These are phyloP conservation scores for Aphyosemion australe DNA, from an alignment of 2,113 vertebrate species.

Conservation along the genomic window DNA sequence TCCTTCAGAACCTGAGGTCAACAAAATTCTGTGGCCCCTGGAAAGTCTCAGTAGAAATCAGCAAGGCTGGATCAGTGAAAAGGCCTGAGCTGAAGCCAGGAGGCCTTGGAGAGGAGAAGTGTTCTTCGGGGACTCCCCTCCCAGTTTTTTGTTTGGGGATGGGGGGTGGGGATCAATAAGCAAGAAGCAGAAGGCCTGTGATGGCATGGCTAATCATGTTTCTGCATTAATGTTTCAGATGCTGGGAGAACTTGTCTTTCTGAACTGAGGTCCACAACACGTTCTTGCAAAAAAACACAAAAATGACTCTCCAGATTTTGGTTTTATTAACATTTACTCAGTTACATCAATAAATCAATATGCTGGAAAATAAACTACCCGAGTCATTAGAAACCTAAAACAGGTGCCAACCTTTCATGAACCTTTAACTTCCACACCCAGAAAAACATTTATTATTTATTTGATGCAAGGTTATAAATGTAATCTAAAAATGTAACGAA, in stretches of 20 bases:
- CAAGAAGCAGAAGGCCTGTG: conserved; percentile 77
- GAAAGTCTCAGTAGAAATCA: conserved; percentile 72
- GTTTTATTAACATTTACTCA: too few species aligned
- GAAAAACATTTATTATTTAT: too few species aligned
- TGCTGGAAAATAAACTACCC: too few species aligned
- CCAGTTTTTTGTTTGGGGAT: conserved; percentile 67
- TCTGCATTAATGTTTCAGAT: conserved; percentile 83
- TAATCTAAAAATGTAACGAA: too few species aligned
- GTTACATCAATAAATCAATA: too few species aligned
- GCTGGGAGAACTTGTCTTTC: conserved; percentile 67
- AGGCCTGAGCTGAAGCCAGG: conserved; percentile 51
- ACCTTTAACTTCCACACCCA: too few species aligned
- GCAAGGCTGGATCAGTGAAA: conserved; percentile 56
- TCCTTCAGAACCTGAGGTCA: conserved; percentile 61
- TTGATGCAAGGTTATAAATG: too few species aligned
- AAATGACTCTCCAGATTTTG: conserved; percentile 5
- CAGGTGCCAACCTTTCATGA: too few species aligned
- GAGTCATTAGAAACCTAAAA: too few species aligned
- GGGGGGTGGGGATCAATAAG: conserved; percentile 79
- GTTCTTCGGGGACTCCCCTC: conserved; percentile 73
- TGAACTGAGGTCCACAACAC: conserved; percentile 43
- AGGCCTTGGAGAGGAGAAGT: conserved; percentile 70
- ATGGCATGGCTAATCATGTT: conserved; percentile 80
- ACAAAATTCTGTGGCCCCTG: conserved; percentile 64
- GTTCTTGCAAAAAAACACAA: conserved; percentile 54